These are phyloP conservation scores for Drosophila prolongata DNA, from an alignment of 2,888 invertebrate genomes.

Conservation along the genomic window DNA sequence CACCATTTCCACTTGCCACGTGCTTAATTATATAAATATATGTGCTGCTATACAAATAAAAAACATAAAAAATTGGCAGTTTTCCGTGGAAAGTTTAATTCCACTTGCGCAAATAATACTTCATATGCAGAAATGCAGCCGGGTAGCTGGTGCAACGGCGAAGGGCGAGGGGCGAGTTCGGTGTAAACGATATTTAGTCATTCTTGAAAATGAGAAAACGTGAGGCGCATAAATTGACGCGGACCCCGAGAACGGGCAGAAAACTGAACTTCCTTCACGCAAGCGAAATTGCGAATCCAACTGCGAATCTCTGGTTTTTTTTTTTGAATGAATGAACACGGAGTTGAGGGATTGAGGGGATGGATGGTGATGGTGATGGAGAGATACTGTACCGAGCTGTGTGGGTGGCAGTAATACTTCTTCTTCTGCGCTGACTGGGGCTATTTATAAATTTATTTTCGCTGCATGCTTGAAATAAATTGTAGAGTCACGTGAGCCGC, in stretches of 20 bases:
- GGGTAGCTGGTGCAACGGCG: constrained; percentile 15
- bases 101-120: constrained; percentile 38
- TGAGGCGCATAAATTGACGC: constrained; percentile 82
- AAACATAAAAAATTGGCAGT: constrained; percentile 55
- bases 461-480: constrained; percentile 73
- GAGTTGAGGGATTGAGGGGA: constrained; percentile 31
- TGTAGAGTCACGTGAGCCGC: constrained; percentile 71
- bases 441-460: constrained; percentile 74
- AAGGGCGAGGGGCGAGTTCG: constrained; percentile 23
- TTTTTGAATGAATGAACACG: constrained; percentile 54
- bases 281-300: constrained; percentile 51
- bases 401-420: constrained; percentile 58
- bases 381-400: constrained; percentile 29
- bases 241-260: constrained; percentile 11
- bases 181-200: constrained; percentile 83
- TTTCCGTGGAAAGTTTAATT: constrained; percentile 29
- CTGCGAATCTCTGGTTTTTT: constrained; percentile 59
- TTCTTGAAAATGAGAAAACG: constrained; percentile 83
- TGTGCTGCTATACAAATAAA: constrained; percentile 3
- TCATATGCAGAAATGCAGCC: constrained; percentile 56
- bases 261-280: constrained; percentile 54
- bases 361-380: constrained; percentile 20
- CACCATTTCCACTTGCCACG: constrained; percentile 15
- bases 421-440: constrained; percentile 48
- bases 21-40: constrained; percentile 21